Base-by-base conservation (phyloP, 2,113 vertebrate genomes). In the Motacilla alba region DNA sequence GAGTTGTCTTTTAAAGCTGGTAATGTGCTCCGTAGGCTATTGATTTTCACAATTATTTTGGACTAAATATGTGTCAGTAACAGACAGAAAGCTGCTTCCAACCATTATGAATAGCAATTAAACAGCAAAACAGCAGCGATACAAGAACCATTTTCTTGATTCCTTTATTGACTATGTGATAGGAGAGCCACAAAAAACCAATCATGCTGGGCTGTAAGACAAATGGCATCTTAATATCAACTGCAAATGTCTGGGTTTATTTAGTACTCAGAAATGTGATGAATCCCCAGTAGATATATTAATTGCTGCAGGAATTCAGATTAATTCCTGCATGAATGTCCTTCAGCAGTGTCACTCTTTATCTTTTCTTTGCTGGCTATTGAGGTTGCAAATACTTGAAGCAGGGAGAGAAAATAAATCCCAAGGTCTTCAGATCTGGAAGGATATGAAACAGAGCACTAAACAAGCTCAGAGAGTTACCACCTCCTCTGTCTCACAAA, bases 11-110 rank as follows among this genome's bases (percentile, higher is more conserved):
- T 59, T 58, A 60, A 89, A 74, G 26, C 22, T 35, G 39, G 18
- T 18, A 89, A 55, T 0, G 0, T 35, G 44, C 26, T 77, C 46
- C 1, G 0, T 7, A 67, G 28, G 30, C 46, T 82, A 63, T 0
- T 37, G 63, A 70, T 78, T 81, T 84, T 82, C 66, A 91, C 30
- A 77, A 55, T 67, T 70, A 87, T 55, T 91, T 78, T 81, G 44
- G 31, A 52, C 22, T 84, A 75, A 70, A 26, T 21, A 77, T 7
- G 8, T 52, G 19, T 62, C 55, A 88, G 33, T 41, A 59, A 75
- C 23, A 89, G 60, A 66, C 22, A 53, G 44, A 70, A 80, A 87
- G 41, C 20, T 73, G 49, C 53, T 90, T 68, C 81, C 35, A 63
- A 10, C 53, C 49, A 37, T 44, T 83, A 69, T 0, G 3, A 79